These are phyloP conservation scores for Spisula solida DNA, from an alignment of 2,888 invertebrate species.

Conservation along the genomic window DNA sequence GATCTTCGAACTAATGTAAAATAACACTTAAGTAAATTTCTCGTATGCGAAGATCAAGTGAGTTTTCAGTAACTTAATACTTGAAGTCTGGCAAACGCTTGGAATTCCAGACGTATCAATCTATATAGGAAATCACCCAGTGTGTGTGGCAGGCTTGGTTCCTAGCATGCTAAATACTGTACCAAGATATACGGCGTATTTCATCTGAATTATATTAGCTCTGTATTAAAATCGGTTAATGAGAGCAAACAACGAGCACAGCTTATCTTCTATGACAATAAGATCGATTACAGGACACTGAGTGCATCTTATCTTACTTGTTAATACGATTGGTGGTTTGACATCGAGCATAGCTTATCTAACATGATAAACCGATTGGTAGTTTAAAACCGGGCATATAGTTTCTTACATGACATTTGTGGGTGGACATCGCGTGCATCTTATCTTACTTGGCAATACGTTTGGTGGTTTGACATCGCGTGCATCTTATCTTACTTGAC, in stretches of 20 bases:
- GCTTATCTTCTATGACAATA: too few relatives aligned
- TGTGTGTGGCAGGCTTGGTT: not conserved
- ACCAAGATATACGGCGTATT: not conserved
- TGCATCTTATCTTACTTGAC: too few relatives aligned
- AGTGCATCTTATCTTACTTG: too few relatives aligned
- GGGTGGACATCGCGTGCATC: too few relatives aligned
- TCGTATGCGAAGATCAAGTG: not conserved
- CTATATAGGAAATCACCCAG: not conserved
- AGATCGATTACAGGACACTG: too few relatives aligned
- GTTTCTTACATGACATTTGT: too few relatives aligned
- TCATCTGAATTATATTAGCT: not conserved
- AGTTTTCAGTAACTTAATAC: not conserved
- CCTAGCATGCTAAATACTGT: not conserved
- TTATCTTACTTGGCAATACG: too few relatives aligned
- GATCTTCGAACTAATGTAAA: not conserved
- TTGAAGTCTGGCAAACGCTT: not conserved
- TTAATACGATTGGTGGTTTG: too few relatives aligned
- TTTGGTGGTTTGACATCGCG: too few relatives aligned
- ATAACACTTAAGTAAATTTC: slow-evolving; percentile 11
- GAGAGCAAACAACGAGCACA: not conserved
- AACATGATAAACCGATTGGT: too few relatives aligned
- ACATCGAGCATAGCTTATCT: too few relatives aligned
- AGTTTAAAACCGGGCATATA: too few relatives aligned
- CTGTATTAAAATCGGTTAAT: not conserved
- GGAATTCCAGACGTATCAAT: not conserved